phyloP scores from a whole-genome alignment of 2,113 vertebrate species.

The Eulemur macaco region DNA sequence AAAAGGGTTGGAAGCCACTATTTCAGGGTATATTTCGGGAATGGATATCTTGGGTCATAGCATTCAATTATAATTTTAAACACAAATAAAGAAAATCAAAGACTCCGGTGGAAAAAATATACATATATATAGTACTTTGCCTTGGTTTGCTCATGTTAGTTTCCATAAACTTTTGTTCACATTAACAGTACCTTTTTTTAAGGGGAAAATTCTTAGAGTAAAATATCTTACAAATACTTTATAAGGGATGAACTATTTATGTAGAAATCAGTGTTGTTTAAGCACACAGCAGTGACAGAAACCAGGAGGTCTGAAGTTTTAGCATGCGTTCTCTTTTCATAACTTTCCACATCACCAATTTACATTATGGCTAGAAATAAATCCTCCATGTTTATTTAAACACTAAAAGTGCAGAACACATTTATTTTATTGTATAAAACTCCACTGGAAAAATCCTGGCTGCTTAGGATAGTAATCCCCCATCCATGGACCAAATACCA shows the following conservation, averaged over 20 bases:
- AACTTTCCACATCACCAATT: slow-evolving; percentile 78
- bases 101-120: background rate
- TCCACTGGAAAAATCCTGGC: slow-evolving; percentile 74
- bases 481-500: slow-evolving; percentile 65
- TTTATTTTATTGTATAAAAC: slow-evolving; percentile 79
- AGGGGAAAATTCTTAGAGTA: slow-evolving; percentile 37
- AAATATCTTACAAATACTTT: slow-evolving; percentile 61
- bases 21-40: background rate
- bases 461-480: slow-evolving; percentile 67
- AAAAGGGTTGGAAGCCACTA: background rate
- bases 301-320: slow-evolving; percentile 67
- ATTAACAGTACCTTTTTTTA: slow-evolving; percentile 18
- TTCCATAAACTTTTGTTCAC: slow-evolving; percentile 47
- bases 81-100: slow-evolving; percentile 27
- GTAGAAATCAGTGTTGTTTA: slow-evolving; percentile 73
- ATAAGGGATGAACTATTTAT: slow-evolving; percentile 54
- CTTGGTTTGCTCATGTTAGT: slow-evolving; percentile 9
- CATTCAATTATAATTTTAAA: slow-evolving; percentile 47
- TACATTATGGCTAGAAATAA: slow-evolving; percentile 79
- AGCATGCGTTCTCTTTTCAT: slow-evolving; percentile 73
- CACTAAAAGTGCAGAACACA: slow-evolving; percentile 70
- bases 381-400: slow-evolving; percentile 81
- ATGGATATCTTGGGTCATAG: background rate
- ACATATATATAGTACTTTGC: background rate
- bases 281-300: slow-evolving; percentile 70